Conservation (phyloP, 2,113 vertebrate genomes). For the Ceuthmochares aereus region DNA sequence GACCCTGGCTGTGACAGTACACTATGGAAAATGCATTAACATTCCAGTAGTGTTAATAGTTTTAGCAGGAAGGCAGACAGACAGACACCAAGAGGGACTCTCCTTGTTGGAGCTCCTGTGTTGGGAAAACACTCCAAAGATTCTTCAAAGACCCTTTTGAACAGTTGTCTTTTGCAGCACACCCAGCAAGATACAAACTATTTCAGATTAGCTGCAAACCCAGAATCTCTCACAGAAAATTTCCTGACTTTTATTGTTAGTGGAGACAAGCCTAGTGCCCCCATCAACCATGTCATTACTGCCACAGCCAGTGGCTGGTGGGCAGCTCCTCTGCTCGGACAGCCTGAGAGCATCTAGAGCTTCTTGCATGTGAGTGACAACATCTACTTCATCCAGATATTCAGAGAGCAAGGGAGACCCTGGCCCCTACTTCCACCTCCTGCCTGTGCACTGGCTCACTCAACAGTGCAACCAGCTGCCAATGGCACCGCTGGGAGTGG, state of each 20-base stretch:
- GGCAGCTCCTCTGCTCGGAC: not conserved
- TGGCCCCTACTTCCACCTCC: not conserved
- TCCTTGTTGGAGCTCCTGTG: not conserved
- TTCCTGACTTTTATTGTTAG: not conserved
- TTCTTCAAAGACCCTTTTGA: not conserved
- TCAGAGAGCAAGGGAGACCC: not conserved
- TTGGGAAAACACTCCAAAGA: not conserved
- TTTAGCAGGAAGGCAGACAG: not conserved
- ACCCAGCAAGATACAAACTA: not conserved
- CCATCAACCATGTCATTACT: not conserved
- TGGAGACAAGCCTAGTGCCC: not conserved
- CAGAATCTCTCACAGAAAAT: not conserved
- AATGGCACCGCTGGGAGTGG: accelerated
- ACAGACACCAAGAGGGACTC: not conserved
- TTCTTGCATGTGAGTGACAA: not conserved
- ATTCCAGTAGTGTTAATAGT: not conserved
- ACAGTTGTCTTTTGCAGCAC: not conserved
- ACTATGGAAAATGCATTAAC: slow-evolving; percentile 22
- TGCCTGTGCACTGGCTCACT: not conserved
- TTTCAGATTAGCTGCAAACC: not conserved
- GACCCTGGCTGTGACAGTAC: not conserved
- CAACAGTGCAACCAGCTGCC: not conserved
- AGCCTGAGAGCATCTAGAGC: not conserved
- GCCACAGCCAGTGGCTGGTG: accelerated
- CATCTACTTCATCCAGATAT: not conserved